A percentile compares a stretch with the other conserved stretches of the same genome.
Conservation (phyloP, 2,888 invertebrate genomes). For the Schizotus pectinicornis region DNA sequence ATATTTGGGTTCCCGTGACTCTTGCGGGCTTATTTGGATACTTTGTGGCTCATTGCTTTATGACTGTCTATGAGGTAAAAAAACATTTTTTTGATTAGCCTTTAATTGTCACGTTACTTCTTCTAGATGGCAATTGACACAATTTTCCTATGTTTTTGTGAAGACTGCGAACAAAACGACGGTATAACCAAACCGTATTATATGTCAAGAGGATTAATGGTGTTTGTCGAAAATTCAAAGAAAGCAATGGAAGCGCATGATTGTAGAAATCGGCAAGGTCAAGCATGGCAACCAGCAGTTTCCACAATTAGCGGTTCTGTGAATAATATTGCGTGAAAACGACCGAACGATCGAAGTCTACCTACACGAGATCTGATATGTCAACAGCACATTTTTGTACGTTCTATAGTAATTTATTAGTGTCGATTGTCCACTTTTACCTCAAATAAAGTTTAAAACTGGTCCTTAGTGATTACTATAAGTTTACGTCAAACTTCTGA, state of each 20-base stretch:
- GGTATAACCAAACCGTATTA: conserved; percentile 67
- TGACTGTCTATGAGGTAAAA: conserved; percentile 75
- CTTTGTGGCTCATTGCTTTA: conserved; percentile 73
- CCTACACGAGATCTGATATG: neutral
- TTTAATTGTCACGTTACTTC: conserved; percentile 10
- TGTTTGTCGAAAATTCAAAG: conserved; percentile 68
- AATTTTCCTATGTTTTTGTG: conserved; percentile 72
- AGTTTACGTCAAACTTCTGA: too few relatives aligned
- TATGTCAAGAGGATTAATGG: conserved; percentile 71
- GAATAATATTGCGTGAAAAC: neutral
- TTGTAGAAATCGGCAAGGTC: conserved; percentile 14
- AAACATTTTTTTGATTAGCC: neutral
- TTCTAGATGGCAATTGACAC: conserved; percentile 73
- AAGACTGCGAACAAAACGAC: conserved; percentile 71
- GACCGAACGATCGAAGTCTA: neutral
- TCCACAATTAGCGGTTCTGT: conserved; percentile 26
- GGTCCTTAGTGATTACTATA: too few relatives aligned
- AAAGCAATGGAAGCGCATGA: conserved; percentile 55
- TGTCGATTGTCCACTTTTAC: neutral
- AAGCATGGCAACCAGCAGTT: conserved; percentile 23
- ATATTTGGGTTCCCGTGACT: conserved; percentile 68
- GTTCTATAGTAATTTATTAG: neutral
- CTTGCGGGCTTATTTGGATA: conserved; percentile 71
- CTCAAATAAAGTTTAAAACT: too few relatives aligned
- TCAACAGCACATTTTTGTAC: neutral